These are phyloP conservation scores for Tricholaema leucomelas DNA, from an alignment of 2,113 vertebrate genomes.

Conservation along the genomic window DNA sequence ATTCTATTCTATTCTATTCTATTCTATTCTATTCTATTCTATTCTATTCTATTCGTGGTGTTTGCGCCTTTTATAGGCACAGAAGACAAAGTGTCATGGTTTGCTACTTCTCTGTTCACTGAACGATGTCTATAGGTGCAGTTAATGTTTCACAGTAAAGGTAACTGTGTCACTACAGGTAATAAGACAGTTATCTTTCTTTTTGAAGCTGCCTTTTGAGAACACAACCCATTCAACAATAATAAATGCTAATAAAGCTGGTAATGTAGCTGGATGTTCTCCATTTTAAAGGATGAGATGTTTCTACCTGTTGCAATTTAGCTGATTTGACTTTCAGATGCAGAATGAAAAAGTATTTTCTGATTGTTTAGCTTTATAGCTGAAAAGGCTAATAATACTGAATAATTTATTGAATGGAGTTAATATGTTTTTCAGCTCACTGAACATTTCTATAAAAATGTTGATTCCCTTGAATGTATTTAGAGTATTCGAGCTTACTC, in stretches of 20 bases:
- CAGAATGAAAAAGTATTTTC: background rate
- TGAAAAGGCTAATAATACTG: background rate
- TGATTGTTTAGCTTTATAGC: background rate
- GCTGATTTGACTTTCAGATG: background rate
- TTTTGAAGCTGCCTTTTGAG: background rate
- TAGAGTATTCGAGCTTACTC: background rate
- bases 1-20: too few species aligned
- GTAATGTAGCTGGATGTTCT: background rate
- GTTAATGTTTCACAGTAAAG: background rate
- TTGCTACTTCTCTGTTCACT: background rate
- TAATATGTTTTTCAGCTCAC: background rate
- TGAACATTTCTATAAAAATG: background rate
- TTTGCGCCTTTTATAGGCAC: background rate
- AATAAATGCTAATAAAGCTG: background rate
- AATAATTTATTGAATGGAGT: slow-evolving; percentile 17
- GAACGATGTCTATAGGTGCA: background rate
- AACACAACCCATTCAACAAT: background rate
- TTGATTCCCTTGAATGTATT: background rate
- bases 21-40: too few species aligned
- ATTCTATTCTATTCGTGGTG: too few species aligned
- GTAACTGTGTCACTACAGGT: background rate
- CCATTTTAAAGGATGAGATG: background rate
- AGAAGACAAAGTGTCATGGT: background rate
- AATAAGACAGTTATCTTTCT: background rate
- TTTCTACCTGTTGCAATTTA: background rate